Conservation (phyloP, 2,797 vertebrate genomes). For the Clarias laeviceps region DNA sequence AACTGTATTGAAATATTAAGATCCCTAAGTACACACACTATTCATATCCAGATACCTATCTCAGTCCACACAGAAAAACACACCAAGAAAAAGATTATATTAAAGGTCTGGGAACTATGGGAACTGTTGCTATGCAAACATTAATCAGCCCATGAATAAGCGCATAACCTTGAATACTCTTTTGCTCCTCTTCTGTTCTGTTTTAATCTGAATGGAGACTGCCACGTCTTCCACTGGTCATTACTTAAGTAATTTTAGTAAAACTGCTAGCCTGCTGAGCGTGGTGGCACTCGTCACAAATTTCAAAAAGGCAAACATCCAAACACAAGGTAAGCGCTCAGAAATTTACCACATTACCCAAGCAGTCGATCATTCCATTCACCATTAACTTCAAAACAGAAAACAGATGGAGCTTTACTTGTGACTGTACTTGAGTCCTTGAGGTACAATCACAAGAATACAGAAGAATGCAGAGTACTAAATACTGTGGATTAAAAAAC, state of each 20-base stretch:
- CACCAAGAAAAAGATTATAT: constrained; percentile 30
- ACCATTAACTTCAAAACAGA: constrained; percentile 55
- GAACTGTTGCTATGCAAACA: constrained; percentile 23
- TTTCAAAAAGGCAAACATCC: constrained; percentile 50
- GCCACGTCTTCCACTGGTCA: constrained; percentile 37
- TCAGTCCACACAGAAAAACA: constrained; percentile 29
- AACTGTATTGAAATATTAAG: not conserved
- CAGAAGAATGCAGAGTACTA: not conserved
- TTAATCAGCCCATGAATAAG: not conserved
- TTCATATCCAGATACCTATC: constrained; percentile 27
- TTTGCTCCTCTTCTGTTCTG: constrained; percentile 16
- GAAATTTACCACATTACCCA: constrained; percentile 47
- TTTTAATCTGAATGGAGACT: constrained; percentile 25
- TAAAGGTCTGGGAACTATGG: constrained; percentile 27
- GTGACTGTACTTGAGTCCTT: constrained; percentile 37
- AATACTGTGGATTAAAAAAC: not conserved
- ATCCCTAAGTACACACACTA: not conserved
- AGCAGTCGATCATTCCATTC: constrained; percentile 44
- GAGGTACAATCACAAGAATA: constrained; percentile 12
- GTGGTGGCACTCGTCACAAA: constrained; percentile 37
- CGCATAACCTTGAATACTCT: not conserved
- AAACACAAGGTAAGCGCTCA: constrained; percentile 47
- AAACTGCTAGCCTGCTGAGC: constrained; percentile 32
- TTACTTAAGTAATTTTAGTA: constrained; percentile 46
- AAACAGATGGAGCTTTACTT: constrained; percentile 47